Percentiles rank a stretch among this genome's conserved stretches.
Evolutionary conservation across 2,113 vertebrate genomes (phyloP).

Genomic region (Plecotus auritus): DNA sequence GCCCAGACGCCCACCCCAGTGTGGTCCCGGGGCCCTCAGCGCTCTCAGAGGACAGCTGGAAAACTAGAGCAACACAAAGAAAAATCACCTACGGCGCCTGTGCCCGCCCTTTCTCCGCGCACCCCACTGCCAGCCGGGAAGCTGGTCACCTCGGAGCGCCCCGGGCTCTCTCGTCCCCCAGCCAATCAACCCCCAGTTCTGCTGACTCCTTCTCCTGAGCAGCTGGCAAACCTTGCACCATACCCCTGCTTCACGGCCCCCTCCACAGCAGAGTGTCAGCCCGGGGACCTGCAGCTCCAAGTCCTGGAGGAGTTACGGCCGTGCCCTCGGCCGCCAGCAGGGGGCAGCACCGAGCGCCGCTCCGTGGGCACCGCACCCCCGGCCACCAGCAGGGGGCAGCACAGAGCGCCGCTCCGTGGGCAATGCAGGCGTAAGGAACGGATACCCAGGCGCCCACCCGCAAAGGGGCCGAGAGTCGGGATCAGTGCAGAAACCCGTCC

Average conservation of each 20-base stretch:
- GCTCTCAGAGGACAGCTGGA: neutral
- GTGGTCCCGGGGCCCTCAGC: neutral
- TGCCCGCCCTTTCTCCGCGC: rapidly evolving
- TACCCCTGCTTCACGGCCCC: rapidly evolving
- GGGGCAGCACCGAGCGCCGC: rapidly evolving
- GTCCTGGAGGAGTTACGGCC: neutral
- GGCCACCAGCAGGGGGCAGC: neutral
- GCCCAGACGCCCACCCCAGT: rapidly evolving
- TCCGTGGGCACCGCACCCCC: neutral
- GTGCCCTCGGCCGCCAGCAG: neutral
- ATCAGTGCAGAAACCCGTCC: neutral
- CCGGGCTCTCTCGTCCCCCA: neutral
- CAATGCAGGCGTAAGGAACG: neutral
- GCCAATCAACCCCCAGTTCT: neutral
- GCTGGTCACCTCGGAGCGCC: neutral
- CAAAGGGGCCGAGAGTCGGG: neutral
- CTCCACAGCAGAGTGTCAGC: rapidly evolving
- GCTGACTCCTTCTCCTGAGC: rapidly evolving
- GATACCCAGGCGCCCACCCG: neutral
- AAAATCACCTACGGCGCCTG: neutral
- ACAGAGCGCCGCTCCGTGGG: rapidly evolving
- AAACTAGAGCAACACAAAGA: neutral
- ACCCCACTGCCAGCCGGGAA: neutral
- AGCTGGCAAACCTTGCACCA: rapidly evolving
- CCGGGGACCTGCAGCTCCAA: rapidly evolving